Percentiles rank a stretch among this genome's conserved stretches.
phyloP scores from a whole-genome alignment of 2,113 vertebrate species.

The Corythornis madagascariensis region DNA sequence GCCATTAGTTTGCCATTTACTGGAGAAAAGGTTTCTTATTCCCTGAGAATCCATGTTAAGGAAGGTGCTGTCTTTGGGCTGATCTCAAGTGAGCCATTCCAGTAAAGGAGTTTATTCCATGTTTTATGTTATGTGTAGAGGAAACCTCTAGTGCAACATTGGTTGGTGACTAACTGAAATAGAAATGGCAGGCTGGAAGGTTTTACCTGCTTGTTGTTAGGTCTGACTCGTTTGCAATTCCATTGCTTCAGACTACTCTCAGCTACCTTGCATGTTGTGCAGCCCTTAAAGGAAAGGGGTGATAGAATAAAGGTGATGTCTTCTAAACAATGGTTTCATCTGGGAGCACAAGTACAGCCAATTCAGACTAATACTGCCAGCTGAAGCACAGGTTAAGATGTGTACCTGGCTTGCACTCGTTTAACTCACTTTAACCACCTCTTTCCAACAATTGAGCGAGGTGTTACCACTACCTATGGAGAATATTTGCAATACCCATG shows the following conservation, averaged over 20 bases:
- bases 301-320: neutral
- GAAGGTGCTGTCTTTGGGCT: neutral
- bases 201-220: neutral
- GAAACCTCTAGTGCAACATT: neutral
- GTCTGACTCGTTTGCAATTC: neutral
- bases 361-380: neutral
- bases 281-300: neutral
- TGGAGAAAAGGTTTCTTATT: neutral
- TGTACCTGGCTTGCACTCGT: neutral
- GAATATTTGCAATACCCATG: neutral
- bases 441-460: neutral
- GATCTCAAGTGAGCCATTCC: neutral
- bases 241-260: neutral
- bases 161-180: neutral
- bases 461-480: neutral
- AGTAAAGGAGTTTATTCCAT: neutral
- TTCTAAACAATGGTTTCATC: neutral
- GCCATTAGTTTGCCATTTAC: neutral
- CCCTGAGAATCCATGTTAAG: neutral
- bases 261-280: neutral
- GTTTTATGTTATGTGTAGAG: neutral
- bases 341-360: neutral
- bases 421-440: neutral
- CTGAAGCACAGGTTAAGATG: neutral
- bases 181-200: neutral